These are phyloP conservation scores for Campylomormyrus numenius DNA, from an alignment of 2,113 vertebrate genomes.

Conservation along the genomic window DNA sequence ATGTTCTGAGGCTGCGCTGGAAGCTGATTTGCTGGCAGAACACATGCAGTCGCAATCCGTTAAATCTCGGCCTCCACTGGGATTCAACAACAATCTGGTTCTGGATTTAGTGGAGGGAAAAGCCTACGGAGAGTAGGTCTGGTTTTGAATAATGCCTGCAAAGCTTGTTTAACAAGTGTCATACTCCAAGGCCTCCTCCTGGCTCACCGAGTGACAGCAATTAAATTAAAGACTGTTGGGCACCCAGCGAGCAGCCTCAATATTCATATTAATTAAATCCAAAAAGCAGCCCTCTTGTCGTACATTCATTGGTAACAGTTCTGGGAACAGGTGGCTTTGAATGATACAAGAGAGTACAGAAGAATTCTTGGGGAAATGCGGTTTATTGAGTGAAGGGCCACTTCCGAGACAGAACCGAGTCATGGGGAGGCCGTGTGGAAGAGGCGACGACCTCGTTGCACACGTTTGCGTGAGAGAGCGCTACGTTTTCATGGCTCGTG, in stretches of 20 bases:
- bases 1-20: not conserved
- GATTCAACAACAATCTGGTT: slow-evolving; percentile 9
- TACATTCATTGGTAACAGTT: not conserved
- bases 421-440: not conserved
- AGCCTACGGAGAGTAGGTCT: not conserved
- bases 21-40: not conserved
- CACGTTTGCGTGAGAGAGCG: not conserved
- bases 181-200: not conserved
- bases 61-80: not conserved
- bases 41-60: not conserved
- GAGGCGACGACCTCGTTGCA: not conserved
- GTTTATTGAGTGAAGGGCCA: not conserved
- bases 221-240: slow-evolving; percentile 15
- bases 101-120: not conserved
- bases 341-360: not conserved
- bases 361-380: not conserved
- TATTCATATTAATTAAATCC: slow-evolving; percentile 13
- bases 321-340: slow-evolving; percentile 7
- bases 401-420: not conserved
- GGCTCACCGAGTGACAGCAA: not conserved
- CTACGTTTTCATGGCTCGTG: not conserved
- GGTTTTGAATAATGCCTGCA: not conserved
- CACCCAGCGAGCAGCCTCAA: not conserved
- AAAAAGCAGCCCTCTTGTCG: not conserved
- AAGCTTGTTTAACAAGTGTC: slow-evolving; percentile 11